Evolutionary conservation across 2,797 vertebrate genomes (phyloP), one percentile per base, ranked within the genome.

Genomic region (Malacoctenus gilli): DNA sequence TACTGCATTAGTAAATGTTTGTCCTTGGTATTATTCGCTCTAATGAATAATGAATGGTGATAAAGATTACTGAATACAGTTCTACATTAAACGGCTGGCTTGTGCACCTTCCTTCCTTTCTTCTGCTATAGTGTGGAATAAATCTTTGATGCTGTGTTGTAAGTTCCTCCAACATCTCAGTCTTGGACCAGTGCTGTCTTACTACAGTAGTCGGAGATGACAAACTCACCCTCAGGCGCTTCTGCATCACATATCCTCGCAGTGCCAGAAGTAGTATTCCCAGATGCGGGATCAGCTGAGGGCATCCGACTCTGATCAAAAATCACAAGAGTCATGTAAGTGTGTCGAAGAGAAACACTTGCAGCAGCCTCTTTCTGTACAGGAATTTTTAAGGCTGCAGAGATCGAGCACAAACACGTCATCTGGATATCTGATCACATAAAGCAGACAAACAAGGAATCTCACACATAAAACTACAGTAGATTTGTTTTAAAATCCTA

Each of bases 171-270:
- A 71, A 21, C 60, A 51, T 72, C 42, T 70, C 43, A 56, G 38
- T 13, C 35, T n/a, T 77, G 43, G 56, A 57, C 66, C 39, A n/a
- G 23, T 22, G 72, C 39, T 60, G 43, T 42, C 41, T 72, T 20
- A 59, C 53, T 39, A 46, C 51, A 51, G 41, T n/a, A 43, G 51
- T n/a, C 53, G 52, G 52, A 50, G 52, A 70, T 55, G 65, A 65
- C 51, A 70, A 51, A 80, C 91, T 92, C 90, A 98, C 97, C 96
- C 92, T 93, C 87, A 53, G 96, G 96, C 48, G 96, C 96, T 42
- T 95, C 91, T 16, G 95, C 95, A 80, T 96, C 95, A 86, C 97
- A 99, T 72, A 88, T 93, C 85, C 89, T 94, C 14, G 92, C 86
- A 54, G 87, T 83, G 70, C 71, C 77, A 14, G 76, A 53, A 41